phyloP scores from a whole-genome alignment of 2,888 invertebrate genomes.

The Schizotus pectinicornis region DNA sequence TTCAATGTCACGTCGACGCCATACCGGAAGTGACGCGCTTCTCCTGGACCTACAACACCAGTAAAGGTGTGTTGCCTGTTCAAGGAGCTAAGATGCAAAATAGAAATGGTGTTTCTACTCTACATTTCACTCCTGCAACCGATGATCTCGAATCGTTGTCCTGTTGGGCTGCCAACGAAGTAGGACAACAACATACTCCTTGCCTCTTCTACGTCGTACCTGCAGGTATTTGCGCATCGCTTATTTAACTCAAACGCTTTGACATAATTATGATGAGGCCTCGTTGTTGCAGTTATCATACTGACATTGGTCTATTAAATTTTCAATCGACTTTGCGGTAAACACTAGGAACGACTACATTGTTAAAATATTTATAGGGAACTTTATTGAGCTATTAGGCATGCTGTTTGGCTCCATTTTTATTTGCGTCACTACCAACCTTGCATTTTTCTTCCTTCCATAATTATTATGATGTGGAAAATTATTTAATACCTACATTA shows the following conservation, averaged over 20 bases:
- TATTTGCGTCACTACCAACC: too few species aligned
- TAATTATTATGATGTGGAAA: too few species aligned
- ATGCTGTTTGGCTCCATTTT: too few species aligned
- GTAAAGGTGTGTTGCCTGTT: constrained; percentile 74
- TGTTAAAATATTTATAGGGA: too few species aligned
- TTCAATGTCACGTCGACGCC: constrained; percentile 83
- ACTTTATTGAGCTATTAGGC: too few species aligned
- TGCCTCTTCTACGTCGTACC: constrained; percentile 83
- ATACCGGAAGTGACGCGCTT: constrained; percentile 76
- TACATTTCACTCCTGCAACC: constrained; percentile 64
- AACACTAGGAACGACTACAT: too few species aligned
- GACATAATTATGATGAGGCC: constrained; percentile 45
- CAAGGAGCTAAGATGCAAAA: constrained; percentile 65
- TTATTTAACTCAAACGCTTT: too few species aligned
- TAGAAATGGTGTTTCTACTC: constrained; percentile 60
- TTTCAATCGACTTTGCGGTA: not conserved
- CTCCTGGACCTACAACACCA: constrained; percentile 86
- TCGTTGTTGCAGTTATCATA: not conserved
- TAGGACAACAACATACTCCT: constrained; percentile 81
- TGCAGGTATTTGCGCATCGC: constrained; percentile 65
- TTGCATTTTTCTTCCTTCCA: too few species aligned
- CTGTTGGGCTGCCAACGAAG: constrained; percentile 86
- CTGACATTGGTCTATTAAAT: not conserved
- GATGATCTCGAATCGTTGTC: constrained; percentile 81
- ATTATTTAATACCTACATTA: too few species aligned